Evolutionary conservation across 2,797 vertebrate species (phyloP).

Genomic region (Anas acuta): DNA sequence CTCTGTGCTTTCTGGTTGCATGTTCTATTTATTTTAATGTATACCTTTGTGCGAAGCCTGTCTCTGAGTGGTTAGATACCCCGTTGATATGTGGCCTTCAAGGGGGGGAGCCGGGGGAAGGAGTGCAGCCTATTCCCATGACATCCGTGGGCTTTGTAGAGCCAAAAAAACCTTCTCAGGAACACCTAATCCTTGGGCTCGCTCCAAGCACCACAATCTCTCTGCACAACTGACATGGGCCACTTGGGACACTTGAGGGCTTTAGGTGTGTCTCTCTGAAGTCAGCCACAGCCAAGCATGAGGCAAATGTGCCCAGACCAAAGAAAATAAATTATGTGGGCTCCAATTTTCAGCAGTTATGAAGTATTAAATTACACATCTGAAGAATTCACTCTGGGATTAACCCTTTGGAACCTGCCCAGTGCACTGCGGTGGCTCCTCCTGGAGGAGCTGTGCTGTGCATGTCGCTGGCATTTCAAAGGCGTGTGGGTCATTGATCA

Average conservation of each 20-base stretch:
- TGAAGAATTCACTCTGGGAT: conserved; percentile 73
- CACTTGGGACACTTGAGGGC: conserved; percentile 87
- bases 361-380: conserved; percentile 83
- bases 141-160: conserved; percentile 80
- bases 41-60: conserved; percentile 82
- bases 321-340: conserved; percentile 88
- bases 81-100: conserved; percentile 81
- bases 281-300: conserved; percentile 85
- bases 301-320: conserved; percentile 86
- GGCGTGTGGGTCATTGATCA: background rate
- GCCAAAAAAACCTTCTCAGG: conserved; percentile 84
- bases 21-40: conserved; percentile 87
- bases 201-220: conserved; percentile 87
- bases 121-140: conserved; percentile 82
- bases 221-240: conserved; percentile 83
- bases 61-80: conserved; percentile 81
- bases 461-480: background rate
- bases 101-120: conserved; percentile 63
- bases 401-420: conserved; percentile 76
- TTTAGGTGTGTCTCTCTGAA: conserved; percentile 92
- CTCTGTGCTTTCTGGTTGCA: conserved; percentile 77
- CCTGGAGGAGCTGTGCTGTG: background rate
- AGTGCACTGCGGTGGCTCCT: background rate
- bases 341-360: conserved; percentile 86
- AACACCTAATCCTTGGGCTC: conserved; percentile 93